Percentiles rank a stretch among this genome's conserved stretches.
These are phyloP conservation scores for Falco biarmicus DNA, from an alignment of 2,797 vertebrate genomes.

Conservation along the genomic window DNA sequence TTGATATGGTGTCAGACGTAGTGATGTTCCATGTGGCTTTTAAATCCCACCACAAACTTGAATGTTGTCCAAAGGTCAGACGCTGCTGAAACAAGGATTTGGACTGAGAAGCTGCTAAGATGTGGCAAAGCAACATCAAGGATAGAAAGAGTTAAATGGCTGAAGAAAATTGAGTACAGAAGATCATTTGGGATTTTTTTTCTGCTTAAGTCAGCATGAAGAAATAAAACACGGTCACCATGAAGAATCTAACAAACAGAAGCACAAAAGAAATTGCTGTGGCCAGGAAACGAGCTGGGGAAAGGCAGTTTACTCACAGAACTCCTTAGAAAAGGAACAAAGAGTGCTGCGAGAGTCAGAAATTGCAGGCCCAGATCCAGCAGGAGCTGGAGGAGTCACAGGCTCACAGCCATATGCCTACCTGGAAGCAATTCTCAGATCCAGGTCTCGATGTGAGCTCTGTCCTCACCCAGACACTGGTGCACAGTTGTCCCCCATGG, in stretches of 20 bases:
- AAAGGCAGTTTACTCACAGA: constrained; percentile 35
- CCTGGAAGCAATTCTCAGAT: background rate
- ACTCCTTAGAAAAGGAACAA: background rate
- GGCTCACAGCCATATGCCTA: background rate
- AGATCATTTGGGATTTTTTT: background rate
- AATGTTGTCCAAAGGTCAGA: background rate
- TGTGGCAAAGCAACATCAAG: background rate
- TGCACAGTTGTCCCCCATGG: background rate
- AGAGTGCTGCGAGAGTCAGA: background rate
- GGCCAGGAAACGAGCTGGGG: background rate
- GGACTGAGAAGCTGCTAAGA: background rate
- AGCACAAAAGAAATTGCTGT: constrained; percentile 1
- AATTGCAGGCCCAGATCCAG: background rate
- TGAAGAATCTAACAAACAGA: background rate
- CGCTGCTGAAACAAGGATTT: background rate
- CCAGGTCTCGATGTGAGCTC: background rate
- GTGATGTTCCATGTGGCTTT: background rate
- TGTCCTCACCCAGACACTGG: background rate
- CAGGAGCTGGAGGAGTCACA: background rate
- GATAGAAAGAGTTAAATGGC: background rate
- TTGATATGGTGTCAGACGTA: background rate
- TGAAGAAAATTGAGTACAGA: background rate
- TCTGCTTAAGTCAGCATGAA: background rate
- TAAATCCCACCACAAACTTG: background rate
- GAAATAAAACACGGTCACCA: background rate